A percentile compares a stretch with the other conserved stretches of the same genome.
phyloP scores from a whole-genome alignment of 1,140 invertebrate genomes.

The Achroia grisella region DNA sequence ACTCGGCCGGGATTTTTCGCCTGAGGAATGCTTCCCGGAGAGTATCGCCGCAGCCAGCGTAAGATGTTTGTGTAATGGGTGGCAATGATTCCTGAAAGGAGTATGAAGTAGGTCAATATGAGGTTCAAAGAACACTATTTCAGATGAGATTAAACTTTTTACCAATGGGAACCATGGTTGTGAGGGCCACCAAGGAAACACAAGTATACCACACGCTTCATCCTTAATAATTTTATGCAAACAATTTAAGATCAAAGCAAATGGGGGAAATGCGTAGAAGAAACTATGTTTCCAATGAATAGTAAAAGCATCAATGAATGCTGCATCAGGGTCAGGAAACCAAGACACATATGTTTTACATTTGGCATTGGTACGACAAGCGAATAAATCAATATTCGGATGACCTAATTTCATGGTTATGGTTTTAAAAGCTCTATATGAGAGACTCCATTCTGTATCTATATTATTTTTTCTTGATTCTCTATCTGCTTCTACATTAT shows the following conservation, averaged over 20 bases:
- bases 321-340: conserved; percentile 18
- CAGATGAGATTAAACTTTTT: conserved; percentile 11
- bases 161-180: conserved; percentile 31
- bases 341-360: conserved; percentile 14
- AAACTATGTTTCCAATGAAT: conserved; percentile 11
- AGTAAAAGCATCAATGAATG: conserved; percentile 18
- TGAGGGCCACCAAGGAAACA: conserved; percentile 11
- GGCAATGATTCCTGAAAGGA: conserved; percentile 9
- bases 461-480: conserved; percentile 21
- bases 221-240: conserved; percentile 10
- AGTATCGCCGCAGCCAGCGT: conserved; percentile 25
- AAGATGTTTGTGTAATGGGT: conserved; percentile 13
- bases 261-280: conserved; percentile 25
- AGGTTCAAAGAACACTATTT: conserved; percentile 17
- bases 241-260: conserved; percentile 16
- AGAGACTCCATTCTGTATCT: conserved; percentile 20
- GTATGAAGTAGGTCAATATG: conserved; percentile 11
- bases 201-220: conserved; percentile 9
- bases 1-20: conserved; percentile 1
- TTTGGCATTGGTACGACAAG: conserved; percentile 18
- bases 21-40: conserved; percentile 18
- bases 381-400: conserved; percentile 24
- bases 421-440: conserved; percentile 6
- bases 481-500: conserved; percentile 25
- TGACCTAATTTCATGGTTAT: conserved; percentile 8